Conservation (phyloP, 2,113 vertebrate species). For the Macaca nemestrina region DNA sequence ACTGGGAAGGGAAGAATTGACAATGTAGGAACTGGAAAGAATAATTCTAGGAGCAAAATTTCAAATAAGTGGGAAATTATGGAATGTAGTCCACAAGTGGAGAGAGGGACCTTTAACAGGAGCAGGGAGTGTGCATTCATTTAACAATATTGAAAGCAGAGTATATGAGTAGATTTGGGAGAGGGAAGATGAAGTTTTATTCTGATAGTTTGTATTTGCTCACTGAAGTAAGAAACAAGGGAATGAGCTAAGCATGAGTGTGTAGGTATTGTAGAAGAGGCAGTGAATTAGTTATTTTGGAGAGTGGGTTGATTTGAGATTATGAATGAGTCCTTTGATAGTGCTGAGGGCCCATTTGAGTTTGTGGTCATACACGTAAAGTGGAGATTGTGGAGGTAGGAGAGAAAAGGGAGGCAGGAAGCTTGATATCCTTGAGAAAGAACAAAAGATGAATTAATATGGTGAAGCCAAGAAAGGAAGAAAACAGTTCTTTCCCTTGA, state of each 20-base stretch:
- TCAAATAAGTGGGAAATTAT: conserved; percentile 11
- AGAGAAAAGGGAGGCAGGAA: background rate
- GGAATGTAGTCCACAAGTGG: background rate
- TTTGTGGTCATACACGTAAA: background rate
- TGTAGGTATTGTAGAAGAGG: background rate
- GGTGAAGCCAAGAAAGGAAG: background rate
- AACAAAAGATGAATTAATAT: background rate
- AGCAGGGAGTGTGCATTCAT: background rate
- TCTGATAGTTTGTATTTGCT: background rate
- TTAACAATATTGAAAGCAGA: background rate
- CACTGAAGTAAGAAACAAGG: background rate
- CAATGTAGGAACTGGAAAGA: background rate
- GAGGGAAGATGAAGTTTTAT: background rate
- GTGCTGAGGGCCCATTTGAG: background rate
- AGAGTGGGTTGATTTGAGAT: background rate
- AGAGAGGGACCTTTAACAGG: background rate
- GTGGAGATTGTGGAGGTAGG: background rate
- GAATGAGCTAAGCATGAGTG: background rate
- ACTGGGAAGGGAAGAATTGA: background rate
- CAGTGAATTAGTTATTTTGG: background rate
- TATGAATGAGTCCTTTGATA: background rate
- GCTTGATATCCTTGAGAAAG: background rate
- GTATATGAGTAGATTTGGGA: background rate
- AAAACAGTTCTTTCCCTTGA: background rate
- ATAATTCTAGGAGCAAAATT: background rate